Percentiles rank a stretch among this genome's conserved stretches.
These are phyloP conservation scores for Pachypanchax playfairii DNA, from an alignment of 2,113 vertebrate species.

Conservation along the genomic window DNA sequence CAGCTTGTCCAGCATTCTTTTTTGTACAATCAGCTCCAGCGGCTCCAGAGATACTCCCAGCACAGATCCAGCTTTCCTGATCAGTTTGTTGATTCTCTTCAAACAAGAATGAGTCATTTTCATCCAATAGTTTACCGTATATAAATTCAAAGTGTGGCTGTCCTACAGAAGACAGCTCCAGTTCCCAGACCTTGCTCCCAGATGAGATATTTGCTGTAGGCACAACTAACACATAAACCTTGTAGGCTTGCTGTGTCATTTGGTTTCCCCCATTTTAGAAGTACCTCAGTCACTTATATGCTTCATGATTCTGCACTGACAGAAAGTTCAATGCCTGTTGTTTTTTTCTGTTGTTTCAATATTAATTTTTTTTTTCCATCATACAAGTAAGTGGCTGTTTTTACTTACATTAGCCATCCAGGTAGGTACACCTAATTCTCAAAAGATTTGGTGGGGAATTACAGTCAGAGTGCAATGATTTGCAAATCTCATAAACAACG, in stretches of 20 bases:
- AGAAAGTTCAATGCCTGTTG: background rate
- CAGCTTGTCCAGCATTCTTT: too few species aligned
- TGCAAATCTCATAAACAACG: too few species aligned
- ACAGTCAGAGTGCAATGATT: too few species aligned
- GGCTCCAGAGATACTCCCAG: too few species aligned
- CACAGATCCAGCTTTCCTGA: too few species aligned
- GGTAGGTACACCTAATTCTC: too few species aligned
- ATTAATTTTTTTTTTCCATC: background rate
- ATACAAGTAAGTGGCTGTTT: slow-evolving; percentile 10
- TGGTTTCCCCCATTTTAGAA: slow-evolving; percentile 63
- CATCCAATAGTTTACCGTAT: background rate
- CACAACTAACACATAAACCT: too few species aligned
- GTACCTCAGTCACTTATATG: slow-evolving; percentile 9
- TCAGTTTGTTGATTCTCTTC: too few species aligned
- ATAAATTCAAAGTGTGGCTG: background rate
- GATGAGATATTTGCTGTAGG: slow-evolving; percentile 3
- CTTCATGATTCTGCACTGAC: background rate
- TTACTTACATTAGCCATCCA: too few species aligned
- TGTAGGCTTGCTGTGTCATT: slow-evolving; percentile 19
- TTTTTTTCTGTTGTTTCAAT: background rate
- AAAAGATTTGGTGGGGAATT: slow-evolving; percentile 50
- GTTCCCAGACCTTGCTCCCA: background rate
- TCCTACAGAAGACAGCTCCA: background rate
- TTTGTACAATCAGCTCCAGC: too few species aligned
- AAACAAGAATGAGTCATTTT: too few species aligned